phyloP scores from a whole-genome alignment of 92 coral and sea anemone species.

The Phenganax subtilis region DNA sequence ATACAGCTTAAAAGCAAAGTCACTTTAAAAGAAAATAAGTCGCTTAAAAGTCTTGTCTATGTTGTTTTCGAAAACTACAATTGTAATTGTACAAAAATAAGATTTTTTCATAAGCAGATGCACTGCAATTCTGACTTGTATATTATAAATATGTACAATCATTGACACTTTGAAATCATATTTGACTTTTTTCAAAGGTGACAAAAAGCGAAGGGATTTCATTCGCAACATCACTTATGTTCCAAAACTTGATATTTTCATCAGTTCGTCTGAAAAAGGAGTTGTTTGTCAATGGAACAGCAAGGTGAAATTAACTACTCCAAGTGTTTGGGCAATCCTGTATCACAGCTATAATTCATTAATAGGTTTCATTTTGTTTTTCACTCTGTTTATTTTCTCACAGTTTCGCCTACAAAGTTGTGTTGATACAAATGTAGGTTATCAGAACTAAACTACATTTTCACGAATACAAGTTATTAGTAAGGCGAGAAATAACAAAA shows the following conservation, averaged over 20 bases:
- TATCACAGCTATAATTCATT: not conserved
- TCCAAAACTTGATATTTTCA: slow-evolving; percentile 83
- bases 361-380: not conserved
- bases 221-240: slow-evolving; percentile 82
- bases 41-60: too few species aligned
- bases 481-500: not conserved
- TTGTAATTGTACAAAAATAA: too few species aligned
- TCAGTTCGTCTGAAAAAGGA: slow-evolving; percentile 94
- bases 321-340: not conserved
- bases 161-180: not conserved
- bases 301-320: slow-evolving; percentile 51
- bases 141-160: too few species aligned
- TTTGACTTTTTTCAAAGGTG: slow-evolving; percentile 55
- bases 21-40: too few species aligned
- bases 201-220: slow-evolving; percentile 91
- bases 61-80: too few species aligned
- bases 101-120: too few species aligned
- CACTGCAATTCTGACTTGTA: too few species aligned
- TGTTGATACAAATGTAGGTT: slow-evolving; percentile 75
- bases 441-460: not conserved
- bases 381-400: slow-evolving; percentile 4
- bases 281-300: slow-evolving; percentile 92
- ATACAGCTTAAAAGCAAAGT: not conserved
- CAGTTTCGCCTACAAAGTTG: slow-evolving; percentile 91
- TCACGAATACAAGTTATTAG: not conserved